Evolutionary conservation across 2,797 vertebrate species (phyloP).

Genomic region (Microcaecilia unicolor): DNA sequence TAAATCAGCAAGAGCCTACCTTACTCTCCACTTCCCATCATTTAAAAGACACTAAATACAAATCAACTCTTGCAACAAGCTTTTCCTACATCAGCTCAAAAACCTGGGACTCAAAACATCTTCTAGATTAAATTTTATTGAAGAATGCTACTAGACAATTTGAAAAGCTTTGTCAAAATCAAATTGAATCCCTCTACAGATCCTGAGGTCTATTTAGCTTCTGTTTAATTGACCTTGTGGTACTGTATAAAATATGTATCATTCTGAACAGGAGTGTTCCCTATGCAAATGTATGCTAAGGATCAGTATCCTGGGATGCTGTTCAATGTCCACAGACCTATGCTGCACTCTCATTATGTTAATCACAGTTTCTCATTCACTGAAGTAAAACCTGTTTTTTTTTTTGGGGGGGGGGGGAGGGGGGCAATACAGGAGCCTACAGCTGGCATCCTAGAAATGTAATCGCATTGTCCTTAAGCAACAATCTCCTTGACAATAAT

Average conservation of each 20-base stretch:
- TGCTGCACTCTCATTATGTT: neutral
- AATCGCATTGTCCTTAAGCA: constrained; percentile 12
- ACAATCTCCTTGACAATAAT: constrained; percentile 6
- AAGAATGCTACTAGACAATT: too few species aligned
- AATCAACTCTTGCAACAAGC: too few species aligned
- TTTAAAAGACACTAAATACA: too few species aligned
- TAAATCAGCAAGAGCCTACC: too few species aligned
- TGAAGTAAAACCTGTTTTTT: constrained; percentile 8
- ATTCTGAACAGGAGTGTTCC: neutral
- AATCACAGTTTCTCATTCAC: constrained; percentile 10
- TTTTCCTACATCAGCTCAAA: too few species aligned
- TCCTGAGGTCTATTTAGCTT: too few species aligned
- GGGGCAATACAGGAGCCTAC: constrained; percentile 1
- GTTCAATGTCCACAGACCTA: constrained; percentile 4
- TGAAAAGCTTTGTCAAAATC: too few species aligned
- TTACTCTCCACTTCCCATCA: too few species aligned
- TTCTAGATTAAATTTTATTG: too few species aligned
- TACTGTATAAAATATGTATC: constrained; percentile 4
- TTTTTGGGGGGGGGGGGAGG: constrained; percentile 7
- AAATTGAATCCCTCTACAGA: too few species aligned
- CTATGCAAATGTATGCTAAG: neutral
- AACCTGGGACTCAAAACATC: too few species aligned
- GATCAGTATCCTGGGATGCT: neutral
- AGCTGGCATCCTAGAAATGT: constrained; percentile 8
- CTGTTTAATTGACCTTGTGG: constrained; percentile 7